phyloP scores from a whole-genome alignment of 2,888 invertebrate genomes.

The Dynastes hyllus region DNA sequence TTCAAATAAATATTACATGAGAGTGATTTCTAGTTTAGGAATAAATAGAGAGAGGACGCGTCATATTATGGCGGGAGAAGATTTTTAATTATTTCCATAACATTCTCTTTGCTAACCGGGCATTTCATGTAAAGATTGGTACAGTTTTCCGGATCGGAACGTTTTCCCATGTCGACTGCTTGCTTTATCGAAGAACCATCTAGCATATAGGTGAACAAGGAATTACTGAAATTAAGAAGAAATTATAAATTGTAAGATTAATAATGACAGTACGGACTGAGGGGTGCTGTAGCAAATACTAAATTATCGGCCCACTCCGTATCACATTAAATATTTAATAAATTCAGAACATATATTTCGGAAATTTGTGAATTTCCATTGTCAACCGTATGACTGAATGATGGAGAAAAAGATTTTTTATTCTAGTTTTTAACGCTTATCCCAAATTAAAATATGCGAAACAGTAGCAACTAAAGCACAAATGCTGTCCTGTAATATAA shows the following conservation, averaged over 20 bases:
- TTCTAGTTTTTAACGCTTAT: no score
- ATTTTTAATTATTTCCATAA: constrained; percentile 80
- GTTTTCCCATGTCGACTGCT: constrained; percentile 78
- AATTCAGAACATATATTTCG: no score
- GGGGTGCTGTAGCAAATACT: no score
- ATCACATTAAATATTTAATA: no score
- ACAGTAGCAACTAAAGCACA: no score
- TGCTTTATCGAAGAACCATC: constrained; percentile 83
- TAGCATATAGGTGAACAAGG: constrained; percentile 79
- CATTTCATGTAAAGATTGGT: constrained; percentile 78
- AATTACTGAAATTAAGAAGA: constrained; percentile 74
- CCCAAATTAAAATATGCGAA: no score
- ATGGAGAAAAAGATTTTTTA: no score
- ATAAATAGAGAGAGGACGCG: neutral
- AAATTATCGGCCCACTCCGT: no score
- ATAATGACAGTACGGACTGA: no score
- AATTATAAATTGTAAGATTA: neutral
- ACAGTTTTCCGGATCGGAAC: constrained; percentile 75
- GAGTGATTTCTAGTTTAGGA: neutral
- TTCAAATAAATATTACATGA: constrained; percentile 1
- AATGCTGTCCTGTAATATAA: no score
- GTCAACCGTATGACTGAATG: no score
- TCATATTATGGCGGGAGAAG: constrained; percentile 73
- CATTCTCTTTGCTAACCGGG: constrained; percentile 79
- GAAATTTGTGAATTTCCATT: no score